phyloP scores from a whole-genome alignment of 2,888 invertebrate genomes.

The Pseudococcus jackbeardsleyi region DNA sequence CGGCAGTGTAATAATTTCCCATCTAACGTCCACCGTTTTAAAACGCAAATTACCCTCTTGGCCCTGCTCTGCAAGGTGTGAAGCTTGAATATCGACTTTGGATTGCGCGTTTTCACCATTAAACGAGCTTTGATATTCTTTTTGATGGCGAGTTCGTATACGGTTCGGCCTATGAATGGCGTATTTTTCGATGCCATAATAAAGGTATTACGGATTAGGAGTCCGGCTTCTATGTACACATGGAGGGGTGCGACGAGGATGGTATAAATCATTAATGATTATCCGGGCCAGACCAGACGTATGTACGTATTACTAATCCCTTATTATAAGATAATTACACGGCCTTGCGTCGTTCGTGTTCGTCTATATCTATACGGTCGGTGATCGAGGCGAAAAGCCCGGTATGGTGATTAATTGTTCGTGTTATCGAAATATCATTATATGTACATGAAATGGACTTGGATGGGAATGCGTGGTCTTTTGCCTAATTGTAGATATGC shows the following conservation, averaged over 20 bases:
- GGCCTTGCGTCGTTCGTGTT: constrained; percentile 22
- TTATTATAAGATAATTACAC: constrained; percentile 33
- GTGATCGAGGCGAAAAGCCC: background rate
- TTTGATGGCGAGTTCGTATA: background rate
- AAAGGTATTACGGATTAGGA: constrained; percentile 20
- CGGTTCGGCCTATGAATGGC: constrained; percentile 13
- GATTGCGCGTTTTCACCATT: constrained; percentile 11
- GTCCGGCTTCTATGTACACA: background rate
- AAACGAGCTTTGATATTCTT: constrained; percentile 30
- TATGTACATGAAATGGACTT: background rate
- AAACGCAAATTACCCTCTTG: background rate
- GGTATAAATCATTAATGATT: constrained; percentile 30
- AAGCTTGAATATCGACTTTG: constrained; percentile 19
- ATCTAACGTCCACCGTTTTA: constrained; percentile 26
- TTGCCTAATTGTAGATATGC: background rate
- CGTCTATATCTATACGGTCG: background rate
- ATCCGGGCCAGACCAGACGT: constrained; percentile 20
- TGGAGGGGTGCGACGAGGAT: too few relatives aligned
- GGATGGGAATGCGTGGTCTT: background rate
- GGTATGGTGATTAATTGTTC: constrained; percentile 27
- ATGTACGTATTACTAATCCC: constrained; percentile 7
- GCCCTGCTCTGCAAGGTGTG: background rate
- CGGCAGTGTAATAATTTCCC: background rate
- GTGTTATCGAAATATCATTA: constrained; percentile 12
- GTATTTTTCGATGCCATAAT: constrained; percentile 4